Base-by-base conservation (phyloP, 2,888 invertebrate genomes). In the Hymenopus coronatus region DNA sequence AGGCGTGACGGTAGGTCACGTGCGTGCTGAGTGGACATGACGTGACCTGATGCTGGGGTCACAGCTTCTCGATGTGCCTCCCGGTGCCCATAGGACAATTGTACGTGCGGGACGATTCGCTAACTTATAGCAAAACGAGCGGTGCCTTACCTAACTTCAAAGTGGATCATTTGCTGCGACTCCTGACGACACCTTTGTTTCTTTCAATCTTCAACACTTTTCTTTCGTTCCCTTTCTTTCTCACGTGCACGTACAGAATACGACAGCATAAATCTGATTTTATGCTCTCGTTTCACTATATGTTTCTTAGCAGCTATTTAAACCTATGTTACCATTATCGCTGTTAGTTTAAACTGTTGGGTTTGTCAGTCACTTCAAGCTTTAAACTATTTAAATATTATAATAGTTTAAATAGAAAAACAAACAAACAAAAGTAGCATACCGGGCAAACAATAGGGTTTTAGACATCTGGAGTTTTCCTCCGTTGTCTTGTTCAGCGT, bases 21-120 rank as follows among this genome's bases (percentile, higher is more conserved):
- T 88, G 33, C 88, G 82, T 88, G 88, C 88, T 88, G 88, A 88
- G 83, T 88, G 88, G 88, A 88, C 88, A 88, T 83, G 82, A 83
- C 88, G 83, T 83, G 88, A 88, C 87, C 54, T 86, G 86, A 86
- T 54, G 86, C 27, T 46, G 33, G 46, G 28, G 27, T 85, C 27
- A 85, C 85, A n/a, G 20, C 28, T 25, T 54, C 27, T 81, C 81
- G 28, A 86, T 86, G 86, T 14, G 86, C 25, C 81, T 86, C 86
- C 27, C 20, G 86, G 54, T 86, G 86, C 81, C 86, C 70, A 86
- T 81, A 81, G 14, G 28, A 70, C 54, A 70, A 70, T 70, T 70
- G 54, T 70, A 70, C 54, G 54, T 70, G 54, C 54, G 54, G 54
- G 54, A 70, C 54, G 54, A 70, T 70, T 70, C 54, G 54, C 54